These are phyloP conservation scores for Sorex araneus DNA, from an alignment of 2,113 vertebrate species.

Conservation along the genomic window DNA sequence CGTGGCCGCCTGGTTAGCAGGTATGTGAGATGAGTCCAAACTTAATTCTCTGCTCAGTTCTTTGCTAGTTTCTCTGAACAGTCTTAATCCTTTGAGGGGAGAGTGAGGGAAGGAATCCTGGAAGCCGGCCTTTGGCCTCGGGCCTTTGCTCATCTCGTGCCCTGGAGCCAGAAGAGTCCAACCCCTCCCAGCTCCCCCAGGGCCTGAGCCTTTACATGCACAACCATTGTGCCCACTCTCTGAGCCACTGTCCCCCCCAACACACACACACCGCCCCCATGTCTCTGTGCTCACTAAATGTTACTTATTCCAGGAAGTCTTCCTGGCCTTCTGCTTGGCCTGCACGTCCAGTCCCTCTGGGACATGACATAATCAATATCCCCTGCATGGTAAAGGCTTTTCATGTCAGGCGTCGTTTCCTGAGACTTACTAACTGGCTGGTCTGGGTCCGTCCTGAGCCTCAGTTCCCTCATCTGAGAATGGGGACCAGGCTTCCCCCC, in stretches of 20 bases:
- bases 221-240: neutral
- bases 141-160: neutral
- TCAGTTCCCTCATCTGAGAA: neutral
- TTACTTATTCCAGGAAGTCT: neutral
- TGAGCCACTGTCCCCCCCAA: neutral
- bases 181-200: neutral
- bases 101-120: too few species aligned
- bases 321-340: neutral
- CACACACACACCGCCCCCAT: neutral
- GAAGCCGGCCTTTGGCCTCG: neutral
- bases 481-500: neutral
- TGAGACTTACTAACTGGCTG: neutral
- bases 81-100: neutral
- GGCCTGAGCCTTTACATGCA: accelerated
- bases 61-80: neutral
- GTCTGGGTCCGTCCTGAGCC: neutral
- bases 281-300: neutral
- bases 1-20: neutral
- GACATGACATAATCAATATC: neutral
- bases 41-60: neutral
- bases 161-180: accelerated
- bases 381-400: neutral
- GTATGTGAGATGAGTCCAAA: neutral
- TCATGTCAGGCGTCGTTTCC: neutral
- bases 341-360: neutral